Conservation (phyloP, 2,113 vertebrate genomes). For the Poeciliopsis occidentalis region DNA sequence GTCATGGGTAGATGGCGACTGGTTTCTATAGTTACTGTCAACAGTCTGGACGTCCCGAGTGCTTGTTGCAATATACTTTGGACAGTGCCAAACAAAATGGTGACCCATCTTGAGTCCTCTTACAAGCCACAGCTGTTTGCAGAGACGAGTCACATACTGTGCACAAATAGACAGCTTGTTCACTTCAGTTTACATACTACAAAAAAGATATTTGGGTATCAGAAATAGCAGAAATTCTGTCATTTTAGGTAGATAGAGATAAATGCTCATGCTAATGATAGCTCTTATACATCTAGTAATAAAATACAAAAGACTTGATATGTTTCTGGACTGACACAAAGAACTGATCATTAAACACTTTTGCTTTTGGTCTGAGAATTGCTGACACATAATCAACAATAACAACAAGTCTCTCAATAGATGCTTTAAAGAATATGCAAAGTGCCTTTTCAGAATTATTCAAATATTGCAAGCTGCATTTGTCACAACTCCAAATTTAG, state of each 20-base stretch:
- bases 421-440: too few species aligned
- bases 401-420: too few species aligned
- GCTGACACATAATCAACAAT: too few species aligned
- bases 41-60: slow-evolving; percentile 63
- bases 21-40: slow-evolving; percentile 69
- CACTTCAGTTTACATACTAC: slow-evolving; percentile 6
- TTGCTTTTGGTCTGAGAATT: too few species aligned
- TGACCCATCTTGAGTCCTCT: slow-evolving; percentile 16
- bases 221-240: slow-evolving; percentile 2
- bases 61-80: slow-evolving; percentile 52
- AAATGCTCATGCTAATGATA: background rate
- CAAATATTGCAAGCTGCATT: too few species aligned
- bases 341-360: too few species aligned
- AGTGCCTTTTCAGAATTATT: too few species aligned
- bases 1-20: slow-evolving; percentile 53
- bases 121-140: slow-evolving; percentile 28
- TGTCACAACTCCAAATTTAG: too few species aligned
- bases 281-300: too few species aligned
- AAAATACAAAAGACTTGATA: too few species aligned
- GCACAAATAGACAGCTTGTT: slow-evolving; percentile 43
- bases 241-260: slow-evolving; percentile 19
- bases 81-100: slow-evolving; percentile 55
- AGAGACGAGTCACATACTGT: slow-evolving; percentile 23
- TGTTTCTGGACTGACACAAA: too few species aligned
- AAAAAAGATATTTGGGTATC: background rate